Conservation (phyloP, 2,888 invertebrate genomes). For the Malthinus flaveolus region DNA sequence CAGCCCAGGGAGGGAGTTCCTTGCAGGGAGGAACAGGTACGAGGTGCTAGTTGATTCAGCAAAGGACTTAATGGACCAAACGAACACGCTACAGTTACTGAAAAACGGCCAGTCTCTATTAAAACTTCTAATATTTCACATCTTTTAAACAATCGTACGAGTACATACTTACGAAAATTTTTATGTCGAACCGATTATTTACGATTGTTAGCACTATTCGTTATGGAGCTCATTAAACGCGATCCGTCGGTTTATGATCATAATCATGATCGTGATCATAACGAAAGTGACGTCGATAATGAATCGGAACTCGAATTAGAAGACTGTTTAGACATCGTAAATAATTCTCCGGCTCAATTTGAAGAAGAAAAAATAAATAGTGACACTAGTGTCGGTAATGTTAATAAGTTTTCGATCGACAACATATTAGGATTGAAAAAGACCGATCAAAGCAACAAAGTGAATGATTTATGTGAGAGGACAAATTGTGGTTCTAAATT, state of each 20-base stretch:
- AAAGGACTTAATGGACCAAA: conserved; percentile 49
- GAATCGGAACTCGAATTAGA: conserved; percentile 39
- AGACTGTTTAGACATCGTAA: conserved; percentile 45
- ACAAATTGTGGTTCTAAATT: conserved; percentile 36
- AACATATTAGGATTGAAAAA: conserved; percentile 48
- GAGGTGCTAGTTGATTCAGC: conserved; percentile 50
- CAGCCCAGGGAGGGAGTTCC: conserved; percentile 33
- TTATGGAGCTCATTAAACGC: conserved; percentile 22
- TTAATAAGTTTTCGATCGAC: conserved; percentile 53
- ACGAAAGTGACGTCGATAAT: conserved; percentile 22
- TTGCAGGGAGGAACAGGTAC: conserved; percentile 36
- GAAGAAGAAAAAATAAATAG: conserved; percentile 34
- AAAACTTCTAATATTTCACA: conserved; percentile 36
- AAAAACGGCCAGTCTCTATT: conserved; percentile 35
- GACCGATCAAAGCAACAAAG: conserved; percentile 28
- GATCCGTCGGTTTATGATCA: conserved; percentile 29
- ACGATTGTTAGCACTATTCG: background rate
- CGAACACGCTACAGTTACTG: conserved; percentile 41
- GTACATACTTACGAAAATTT: background rate
- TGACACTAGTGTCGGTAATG: conserved; percentile 37
- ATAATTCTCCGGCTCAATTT: conserved; percentile 35
- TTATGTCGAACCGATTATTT: background rate
- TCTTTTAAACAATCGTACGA: conserved; percentile 15
- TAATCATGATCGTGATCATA: conserved; percentile 27
- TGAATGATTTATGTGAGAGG: conserved; percentile 15